phyloP scores from a whole-genome alignment of 2,113 vertebrate genomes.

The Bos indicus region DNA sequence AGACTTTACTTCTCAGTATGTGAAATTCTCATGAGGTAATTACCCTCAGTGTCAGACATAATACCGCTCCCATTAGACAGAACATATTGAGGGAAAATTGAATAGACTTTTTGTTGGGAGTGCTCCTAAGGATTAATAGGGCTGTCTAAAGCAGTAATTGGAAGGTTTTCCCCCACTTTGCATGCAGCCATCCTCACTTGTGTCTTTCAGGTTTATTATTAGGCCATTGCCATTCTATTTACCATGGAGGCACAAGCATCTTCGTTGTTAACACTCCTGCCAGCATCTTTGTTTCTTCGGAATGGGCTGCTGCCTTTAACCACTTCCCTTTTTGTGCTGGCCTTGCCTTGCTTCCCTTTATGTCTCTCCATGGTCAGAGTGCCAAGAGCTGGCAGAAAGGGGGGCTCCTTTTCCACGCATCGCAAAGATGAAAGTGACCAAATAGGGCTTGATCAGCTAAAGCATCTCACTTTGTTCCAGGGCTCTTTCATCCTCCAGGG shows the following conservation, averaged over 20 bases:
- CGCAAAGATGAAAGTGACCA: conserved; percentile 75
- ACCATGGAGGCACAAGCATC: conserved; percentile 30
- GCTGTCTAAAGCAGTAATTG: conserved; percentile 55
- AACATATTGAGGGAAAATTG: conserved; percentile 71
- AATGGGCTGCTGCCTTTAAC: conserved; percentile 66
- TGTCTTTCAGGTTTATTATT: conserved; percentile 50
- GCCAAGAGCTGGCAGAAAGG: conserved; percentile 74
- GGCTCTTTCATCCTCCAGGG: conserved; percentile 75
- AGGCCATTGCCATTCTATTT: conserved; percentile 26
- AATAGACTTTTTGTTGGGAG: conserved; percentile 68
- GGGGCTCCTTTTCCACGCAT: conserved; percentile 43
- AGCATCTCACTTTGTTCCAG: conserved; percentile 74
- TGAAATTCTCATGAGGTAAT: conserved; percentile 81
- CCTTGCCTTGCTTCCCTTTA: conserved; percentile 27
- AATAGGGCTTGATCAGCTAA: conserved; percentile 64
- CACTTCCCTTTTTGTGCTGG: conserved; percentile 65
- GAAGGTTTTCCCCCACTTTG: conserved; percentile 49
- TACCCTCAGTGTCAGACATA: conserved; percentile 73
- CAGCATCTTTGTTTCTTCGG: conserved; percentile 68
- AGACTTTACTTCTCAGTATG: conserved; percentile 64
- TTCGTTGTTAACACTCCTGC: conserved; percentile 53
- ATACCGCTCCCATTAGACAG: conserved; percentile 75
- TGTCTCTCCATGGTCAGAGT: not conserved
- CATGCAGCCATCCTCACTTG: conserved; percentile 37
- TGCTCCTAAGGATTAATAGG: conserved; percentile 68